Evolutionary conservation across 2,113 vertebrate genomes (phyloP).

Genomic region (Patagioenas fasciata): DNA sequence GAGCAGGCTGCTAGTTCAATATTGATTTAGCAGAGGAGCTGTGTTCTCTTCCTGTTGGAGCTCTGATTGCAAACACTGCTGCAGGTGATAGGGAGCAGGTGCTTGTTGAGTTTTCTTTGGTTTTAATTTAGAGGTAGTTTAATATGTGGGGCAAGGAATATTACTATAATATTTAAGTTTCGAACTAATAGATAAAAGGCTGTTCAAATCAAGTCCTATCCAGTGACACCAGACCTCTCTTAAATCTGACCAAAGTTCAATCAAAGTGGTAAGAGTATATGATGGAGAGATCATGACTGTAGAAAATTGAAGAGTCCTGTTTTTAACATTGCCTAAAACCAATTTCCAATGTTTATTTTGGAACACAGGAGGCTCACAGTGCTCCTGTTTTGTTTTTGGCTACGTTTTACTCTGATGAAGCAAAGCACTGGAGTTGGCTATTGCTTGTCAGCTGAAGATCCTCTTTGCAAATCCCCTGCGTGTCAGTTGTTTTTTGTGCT

Average conservation of each 20-base stretch:
- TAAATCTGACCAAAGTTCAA: not conserved
- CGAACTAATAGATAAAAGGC: not conserved
- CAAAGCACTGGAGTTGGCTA: not conserved
- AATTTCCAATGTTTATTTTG: not conserved
- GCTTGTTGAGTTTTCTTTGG: not conserved
- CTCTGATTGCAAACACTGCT: not conserved
- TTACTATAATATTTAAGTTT: not conserved
- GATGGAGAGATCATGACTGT: not conserved
- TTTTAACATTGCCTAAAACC: not conserved
- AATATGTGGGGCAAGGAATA: not conserved
- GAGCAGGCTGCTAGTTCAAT: constrained; percentile 31
- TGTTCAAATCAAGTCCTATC: not conserved
- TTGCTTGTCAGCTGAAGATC: not conserved
- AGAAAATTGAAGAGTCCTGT: not conserved
- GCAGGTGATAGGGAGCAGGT: not conserved
- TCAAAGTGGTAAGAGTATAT: not conserved
- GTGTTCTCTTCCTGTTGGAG: not conserved
- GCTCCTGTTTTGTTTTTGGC: not conserved
- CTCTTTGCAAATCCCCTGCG: not conserved
- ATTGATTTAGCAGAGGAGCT: constrained; percentile 21
- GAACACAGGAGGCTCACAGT: not conserved
- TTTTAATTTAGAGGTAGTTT: not conserved
- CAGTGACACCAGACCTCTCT: not conserved
- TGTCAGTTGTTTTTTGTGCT: constrained; percentile 57
- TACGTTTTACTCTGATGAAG: not conserved